Conservation (phyloP, 2,888 invertebrate genomes). For the Acheta domesticus region DNA sequence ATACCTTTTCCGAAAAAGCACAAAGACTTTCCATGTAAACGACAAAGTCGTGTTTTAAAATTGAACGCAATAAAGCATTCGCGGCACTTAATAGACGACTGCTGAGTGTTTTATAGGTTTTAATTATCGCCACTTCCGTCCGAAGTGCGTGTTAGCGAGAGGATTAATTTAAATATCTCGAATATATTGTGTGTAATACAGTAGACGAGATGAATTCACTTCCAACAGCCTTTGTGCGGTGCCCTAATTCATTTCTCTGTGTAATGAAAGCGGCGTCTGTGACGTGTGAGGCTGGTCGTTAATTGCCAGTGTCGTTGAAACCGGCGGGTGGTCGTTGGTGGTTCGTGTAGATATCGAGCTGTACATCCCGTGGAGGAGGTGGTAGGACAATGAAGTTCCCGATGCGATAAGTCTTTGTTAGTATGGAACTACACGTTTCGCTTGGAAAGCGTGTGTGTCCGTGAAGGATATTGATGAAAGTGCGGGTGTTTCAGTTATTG, state of each 20-base stretch:
- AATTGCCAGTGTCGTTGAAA: not conserved
- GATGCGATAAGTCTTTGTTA: too few species aligned
- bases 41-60: not conserved
- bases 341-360: not conserved
- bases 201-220: not conserved
- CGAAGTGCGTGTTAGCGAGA: not conserved
- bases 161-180: slow-evolving; percentile 9
- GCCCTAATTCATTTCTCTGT: not conserved
- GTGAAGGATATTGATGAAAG: too few species aligned
- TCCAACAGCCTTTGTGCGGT: not conserved
- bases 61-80: not conserved
- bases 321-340: not conserved
- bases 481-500: too few species aligned
- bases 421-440: too few species aligned
- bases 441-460: too few species aligned
- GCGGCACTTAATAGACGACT: not conserved
- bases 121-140: not conserved
- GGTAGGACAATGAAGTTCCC: too few species aligned
- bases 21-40: not conserved
- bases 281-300: not conserved
- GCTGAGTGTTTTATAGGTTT: slow-evolving; percentile 10
- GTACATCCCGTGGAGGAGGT: not conserved
- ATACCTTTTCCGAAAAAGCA: not conserved
- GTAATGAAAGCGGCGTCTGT: not conserved
- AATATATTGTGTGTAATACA: slow-evolving; percentile 1